A percentile compares a stretch with the other conserved stretches of the same genome.
Conservation (phyloP, 2,113 vertebrate species). For the Scalopus aquaticus region DNA sequence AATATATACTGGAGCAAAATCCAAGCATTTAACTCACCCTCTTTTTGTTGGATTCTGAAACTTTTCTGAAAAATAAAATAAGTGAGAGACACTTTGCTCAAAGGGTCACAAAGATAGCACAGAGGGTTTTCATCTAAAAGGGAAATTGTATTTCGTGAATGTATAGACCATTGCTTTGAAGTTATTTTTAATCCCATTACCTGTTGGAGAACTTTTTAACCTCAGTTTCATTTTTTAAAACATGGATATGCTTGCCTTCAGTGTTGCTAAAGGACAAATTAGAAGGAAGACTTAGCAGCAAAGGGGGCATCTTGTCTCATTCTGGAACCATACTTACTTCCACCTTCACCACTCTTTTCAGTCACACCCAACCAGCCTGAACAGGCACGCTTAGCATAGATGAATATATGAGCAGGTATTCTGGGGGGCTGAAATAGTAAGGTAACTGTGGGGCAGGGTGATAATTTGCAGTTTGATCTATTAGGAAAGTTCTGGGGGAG, state of each 20-base stretch:
- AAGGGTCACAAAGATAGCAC: slow-evolving; percentile 9
- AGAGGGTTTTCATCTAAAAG: slow-evolving; percentile 30
- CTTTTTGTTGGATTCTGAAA: slow-evolving; percentile 7
- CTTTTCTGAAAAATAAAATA: slow-evolving; percentile 39
- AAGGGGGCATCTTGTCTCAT: neutral
- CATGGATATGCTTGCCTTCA: neutral
- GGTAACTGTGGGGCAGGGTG: neutral
- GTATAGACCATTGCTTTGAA: slow-evolving; percentile 18
- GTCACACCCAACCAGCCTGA: neutral
- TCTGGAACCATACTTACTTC: neutral
- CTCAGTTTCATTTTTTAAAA: slow-evolving; percentile 37
- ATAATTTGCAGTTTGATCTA: slow-evolving; percentile 44
- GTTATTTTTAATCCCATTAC: slow-evolving; percentile 55
- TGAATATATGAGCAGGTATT: neutral
- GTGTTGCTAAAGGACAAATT: neutral
- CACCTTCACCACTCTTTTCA: neutral
- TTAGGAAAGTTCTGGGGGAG: slow-evolving; percentile 35
- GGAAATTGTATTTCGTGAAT: neutral
- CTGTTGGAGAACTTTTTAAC: slow-evolving; percentile 32
- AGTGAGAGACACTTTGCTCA: slow-evolving; percentile 4
- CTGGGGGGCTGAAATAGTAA: neutral
- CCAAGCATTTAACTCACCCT: neutral
- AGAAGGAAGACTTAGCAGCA: neutral
- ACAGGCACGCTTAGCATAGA: neutral
- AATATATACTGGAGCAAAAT: neutral